Base-by-base conservation (phyloP, 1,140 invertebrate species). In the Pogonomyrmex californicus region DNA sequence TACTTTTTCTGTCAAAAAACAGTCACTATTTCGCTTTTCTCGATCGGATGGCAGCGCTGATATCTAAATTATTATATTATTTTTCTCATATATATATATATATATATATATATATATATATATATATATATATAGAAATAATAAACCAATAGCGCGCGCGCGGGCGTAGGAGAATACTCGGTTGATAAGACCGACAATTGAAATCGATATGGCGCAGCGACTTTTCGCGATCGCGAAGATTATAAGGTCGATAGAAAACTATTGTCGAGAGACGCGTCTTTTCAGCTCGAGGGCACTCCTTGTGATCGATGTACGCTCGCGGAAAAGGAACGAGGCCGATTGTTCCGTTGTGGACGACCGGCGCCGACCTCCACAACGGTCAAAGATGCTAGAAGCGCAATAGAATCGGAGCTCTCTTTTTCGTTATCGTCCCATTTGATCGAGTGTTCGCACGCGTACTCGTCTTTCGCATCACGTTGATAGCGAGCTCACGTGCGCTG, bases 381-480 rank as follows among this genome's bases (percentile, higher is more conserved):
- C 62, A 33, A 70, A 33, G 54, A 62, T n/a, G 58, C 51, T 47
- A 36, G 30, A 73, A 78, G 47, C 38, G 85, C 73, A 68, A 90
- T 87, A 68, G 76, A 78, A 63, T 76, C 54, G 44, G 36, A 70
- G 2, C 73, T 54, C 60, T 63, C 65, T 87, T 87, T 85, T 90
- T 76, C 79, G 60, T 87, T 73, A 73, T 62, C 79, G 38, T 73
- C 17, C 41, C 77, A 56, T 71, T 83, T 17, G 76, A 89, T 82
- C 76, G 77, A 65, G 47, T 38, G 73, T 63, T 71, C 87, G 71
- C 63, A 54, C n/a, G 62, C 41, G 88, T 73, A 87, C 63, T 90
- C 85, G 65, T 75, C n/a, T 89, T 88, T 90, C 88, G 47, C 56
- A 81, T 90, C 89, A 90, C 89, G 89, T 90, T 85, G 89, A 87